Base-by-base conservation (phyloP, 2,888 invertebrate species). In the Automeris io region DNA sequence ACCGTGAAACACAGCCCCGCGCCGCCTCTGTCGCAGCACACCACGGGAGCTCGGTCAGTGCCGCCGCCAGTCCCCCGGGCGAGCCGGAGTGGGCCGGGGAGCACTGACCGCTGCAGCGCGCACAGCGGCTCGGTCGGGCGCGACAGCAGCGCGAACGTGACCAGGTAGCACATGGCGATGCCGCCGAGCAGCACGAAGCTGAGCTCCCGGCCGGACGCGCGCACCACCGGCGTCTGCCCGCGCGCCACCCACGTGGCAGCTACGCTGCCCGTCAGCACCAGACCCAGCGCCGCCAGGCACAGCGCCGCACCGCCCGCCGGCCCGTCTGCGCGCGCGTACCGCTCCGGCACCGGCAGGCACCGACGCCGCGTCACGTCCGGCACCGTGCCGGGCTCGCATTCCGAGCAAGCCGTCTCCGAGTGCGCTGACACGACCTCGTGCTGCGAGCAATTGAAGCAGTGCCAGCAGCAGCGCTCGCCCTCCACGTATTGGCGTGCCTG, bases 1-100 rank as follows among this genome's bases (percentile, higher is more conserved):
- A 98, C 94, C 1, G 98, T 95, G 86, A 99, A 99, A 66, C 97
- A 96, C 68, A 98, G 93, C 1, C 97, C 97, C 0, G 96, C 93
- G 7, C 93, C 90, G 59, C 95, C 94, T 60, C 94, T 95, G 59
- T 9, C 4, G 8, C 35, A 32, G 7, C 3, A 4, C n/a, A 11
- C 12, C 7, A n/a, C 6, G 3, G 6, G 2, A 5, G 18, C 7
- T 22, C 6, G 5, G 2, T 7, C 21, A 8, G 19, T 7, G n/a
- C 8, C 35, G 21, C 3, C 8, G 2, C 6, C 32, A 25, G 7
- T 9, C 2, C n/a, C 1, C 19, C 8, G 8, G 9, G 8, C 2
- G 9, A 11, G 2, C 2, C n/a, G 5, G 18, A 13, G 19, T 2
- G 11, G 23, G 6, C 6, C 7, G 35, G 4, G 1, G n/a, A 1